Evolutionary conservation across 2,888 invertebrate genomes (phyloP).

Genomic region (Agrochola litura): DNA sequence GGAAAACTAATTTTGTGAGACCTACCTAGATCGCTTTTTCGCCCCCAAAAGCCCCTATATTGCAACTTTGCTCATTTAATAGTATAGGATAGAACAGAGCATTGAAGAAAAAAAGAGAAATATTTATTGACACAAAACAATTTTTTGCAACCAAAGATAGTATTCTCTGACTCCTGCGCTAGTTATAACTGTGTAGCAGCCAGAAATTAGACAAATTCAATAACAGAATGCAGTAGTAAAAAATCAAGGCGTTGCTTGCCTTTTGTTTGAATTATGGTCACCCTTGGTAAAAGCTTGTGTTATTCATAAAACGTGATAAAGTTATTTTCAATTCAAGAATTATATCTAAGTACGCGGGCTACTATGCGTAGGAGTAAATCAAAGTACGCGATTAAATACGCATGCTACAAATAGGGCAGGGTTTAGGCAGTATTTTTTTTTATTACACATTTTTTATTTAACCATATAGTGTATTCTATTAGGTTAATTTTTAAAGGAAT

Average conservation of each 20-base stretch:
- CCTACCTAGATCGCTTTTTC: no score
- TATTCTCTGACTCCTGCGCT: no score
- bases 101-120: background rate
- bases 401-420: no score
- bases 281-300: background rate
- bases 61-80: no score
- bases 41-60: no score
- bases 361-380: conserved; percentile 5
- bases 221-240: background rate
- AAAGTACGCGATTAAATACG: background rate
- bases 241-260: no score
- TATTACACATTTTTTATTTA: background rate
- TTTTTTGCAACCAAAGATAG: no score
- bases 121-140: no score
- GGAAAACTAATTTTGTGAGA: no score
- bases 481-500: background rate
- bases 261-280: background rate
- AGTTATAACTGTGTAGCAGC: no score
- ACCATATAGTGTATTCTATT: background rate
- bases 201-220: background rate
- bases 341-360: conserved; percentile 5
- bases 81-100: background rate
- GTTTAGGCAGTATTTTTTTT: background rate
- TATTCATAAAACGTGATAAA: background rate
- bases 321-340: conserved; percentile 13